Percentiles rank a stretch among this genome's conserved stretches.
Evolutionary conservation across 2,888 invertebrate species (phyloP).

Genomic region (Chalcis sispes): DNA sequence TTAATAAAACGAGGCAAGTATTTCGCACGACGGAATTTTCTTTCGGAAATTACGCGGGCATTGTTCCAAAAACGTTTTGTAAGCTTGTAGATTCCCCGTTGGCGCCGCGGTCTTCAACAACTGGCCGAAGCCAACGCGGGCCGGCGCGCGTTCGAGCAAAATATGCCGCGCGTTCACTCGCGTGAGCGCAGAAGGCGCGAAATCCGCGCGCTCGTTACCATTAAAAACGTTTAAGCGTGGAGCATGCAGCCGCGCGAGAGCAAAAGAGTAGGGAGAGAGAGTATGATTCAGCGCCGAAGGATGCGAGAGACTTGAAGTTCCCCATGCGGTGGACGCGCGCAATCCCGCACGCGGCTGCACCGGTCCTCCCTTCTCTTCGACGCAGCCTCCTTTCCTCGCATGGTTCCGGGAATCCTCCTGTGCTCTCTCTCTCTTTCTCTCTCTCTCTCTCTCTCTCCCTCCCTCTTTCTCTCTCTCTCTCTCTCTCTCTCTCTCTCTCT

Average conservation of each 20-base stretch:
- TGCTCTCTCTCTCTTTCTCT: background rate
- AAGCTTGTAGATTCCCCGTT: too few species aligned
- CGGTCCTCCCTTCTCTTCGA: slow-evolving; percentile 5
- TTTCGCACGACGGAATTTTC: too few species aligned
- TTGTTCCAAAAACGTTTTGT: too few species aligned
- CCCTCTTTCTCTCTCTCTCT: background rate
- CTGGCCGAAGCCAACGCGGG: background rate
- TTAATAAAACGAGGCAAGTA: too few species aligned
- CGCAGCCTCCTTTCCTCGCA: background rate
- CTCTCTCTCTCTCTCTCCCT: slow-evolving; percentile 15
- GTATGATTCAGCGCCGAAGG: slow-evolving; percentile 54
- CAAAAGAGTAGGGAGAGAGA: background rate
- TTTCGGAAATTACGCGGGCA: too few species aligned
- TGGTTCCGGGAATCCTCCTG: slow-evolving; percentile 45
- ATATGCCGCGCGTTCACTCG: too few species aligned
- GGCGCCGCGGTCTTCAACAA: background rate
- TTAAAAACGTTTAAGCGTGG: too few species aligned
- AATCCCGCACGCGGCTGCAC: slow-evolving; percentile 26
- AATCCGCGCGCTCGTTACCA: slow-evolving; percentile 24
- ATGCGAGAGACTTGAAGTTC: slow-evolving; percentile 38
- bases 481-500: slow-evolving; percentile 10
- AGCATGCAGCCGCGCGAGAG: too few species aligned
- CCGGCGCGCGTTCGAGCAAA: background rate
- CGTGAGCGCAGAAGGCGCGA: background rate
- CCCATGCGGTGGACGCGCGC: background rate